phyloP scores from a whole-genome alignment of 2,797 vertebrate species.

The Malurus leucopterus region DNA sequence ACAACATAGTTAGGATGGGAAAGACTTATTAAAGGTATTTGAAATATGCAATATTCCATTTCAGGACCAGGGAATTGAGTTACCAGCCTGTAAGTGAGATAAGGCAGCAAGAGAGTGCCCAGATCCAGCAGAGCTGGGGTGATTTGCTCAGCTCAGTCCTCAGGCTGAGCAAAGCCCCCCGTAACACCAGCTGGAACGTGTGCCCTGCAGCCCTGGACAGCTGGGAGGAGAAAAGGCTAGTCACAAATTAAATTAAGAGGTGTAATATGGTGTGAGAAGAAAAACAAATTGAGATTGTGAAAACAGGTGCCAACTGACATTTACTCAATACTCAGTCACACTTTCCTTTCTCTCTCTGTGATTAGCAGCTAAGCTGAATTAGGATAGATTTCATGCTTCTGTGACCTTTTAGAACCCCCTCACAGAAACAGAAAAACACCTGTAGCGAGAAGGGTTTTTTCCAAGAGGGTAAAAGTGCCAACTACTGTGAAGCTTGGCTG shows the following conservation, averaged over 20 bases:
- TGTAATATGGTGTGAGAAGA: constrained; percentile 72
- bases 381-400: constrained; percentile 71
- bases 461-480: background rate
- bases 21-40: constrained; percentile 64
- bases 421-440: constrained; percentile 65
- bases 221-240: constrained; percentile 60
- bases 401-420: constrained; percentile 59
- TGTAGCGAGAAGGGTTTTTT: constrained; percentile 41
- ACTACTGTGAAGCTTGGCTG: background rate
- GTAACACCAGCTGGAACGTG: constrained; percentile 71
- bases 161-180: constrained; percentile 49
- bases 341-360: constrained; percentile 61
- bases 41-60: constrained; percentile 61
- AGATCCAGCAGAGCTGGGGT: constrained; percentile 2
- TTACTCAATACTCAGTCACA: constrained; percentile 62
- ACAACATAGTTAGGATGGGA: constrained; percentile 60
- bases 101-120: constrained; percentile 31
- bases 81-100: constrained; percentile 61
- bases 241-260: constrained; percentile 84
- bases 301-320: constrained; percentile 83
- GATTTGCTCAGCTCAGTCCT: constrained; percentile 70
- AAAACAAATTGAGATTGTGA: constrained; percentile 79
- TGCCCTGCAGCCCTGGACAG: constrained; percentile 62
- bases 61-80: constrained; percentile 64
- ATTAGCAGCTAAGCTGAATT: constrained; percentile 72